Percentiles rank a stretch among this genome's conserved stretches.
Conservation (phyloP, 2,888 invertebrate genomes). For the Blastobasis lacticolella region DNA sequence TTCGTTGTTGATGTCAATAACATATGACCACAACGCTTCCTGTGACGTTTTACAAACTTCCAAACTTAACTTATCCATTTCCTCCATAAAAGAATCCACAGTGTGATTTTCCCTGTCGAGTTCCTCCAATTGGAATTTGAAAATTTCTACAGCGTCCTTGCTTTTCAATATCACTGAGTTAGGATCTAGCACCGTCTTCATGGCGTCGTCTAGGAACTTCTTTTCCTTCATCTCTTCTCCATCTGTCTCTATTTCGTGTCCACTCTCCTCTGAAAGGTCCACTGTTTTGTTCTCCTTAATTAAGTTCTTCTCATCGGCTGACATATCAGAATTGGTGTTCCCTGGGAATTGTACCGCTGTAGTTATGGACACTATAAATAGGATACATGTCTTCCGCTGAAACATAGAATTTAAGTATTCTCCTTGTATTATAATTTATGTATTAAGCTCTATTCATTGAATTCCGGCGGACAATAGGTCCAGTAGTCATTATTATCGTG, state of each 20-base stretch:
- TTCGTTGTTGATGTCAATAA: constrained; percentile 56
- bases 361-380: constrained; percentile 24
- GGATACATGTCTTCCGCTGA: constrained; percentile 38
- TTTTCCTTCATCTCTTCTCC: constrained; percentile 53
- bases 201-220: constrained; percentile 55
- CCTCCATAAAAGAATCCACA: constrained; percentile 51
- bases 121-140: constrained; percentile 45
- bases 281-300: constrained; percentile 42
- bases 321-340: constrained; percentile 59
- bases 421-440: neutral
- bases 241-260: constrained; percentile 54
- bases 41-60: constrained; percentile 62
- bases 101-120: constrained; percentile 45
- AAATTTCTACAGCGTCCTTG: constrained; percentile 39
- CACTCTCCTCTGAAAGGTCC: constrained; percentile 54
- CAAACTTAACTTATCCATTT: constrained; percentile 60
- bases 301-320: constrained; percentile 47
- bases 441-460: too few species aligned
- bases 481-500: too few species aligned
- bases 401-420: constrained; percentile 18
- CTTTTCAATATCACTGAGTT: constrained; percentile 35
- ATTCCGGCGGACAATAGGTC: too few species aligned
- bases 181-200: constrained; percentile 55
- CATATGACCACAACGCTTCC: constrained; percentile 59
- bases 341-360: constrained; percentile 40